Conservation (phyloP, 1,140 invertebrate species). For the Drosophila elegans region DNA sequence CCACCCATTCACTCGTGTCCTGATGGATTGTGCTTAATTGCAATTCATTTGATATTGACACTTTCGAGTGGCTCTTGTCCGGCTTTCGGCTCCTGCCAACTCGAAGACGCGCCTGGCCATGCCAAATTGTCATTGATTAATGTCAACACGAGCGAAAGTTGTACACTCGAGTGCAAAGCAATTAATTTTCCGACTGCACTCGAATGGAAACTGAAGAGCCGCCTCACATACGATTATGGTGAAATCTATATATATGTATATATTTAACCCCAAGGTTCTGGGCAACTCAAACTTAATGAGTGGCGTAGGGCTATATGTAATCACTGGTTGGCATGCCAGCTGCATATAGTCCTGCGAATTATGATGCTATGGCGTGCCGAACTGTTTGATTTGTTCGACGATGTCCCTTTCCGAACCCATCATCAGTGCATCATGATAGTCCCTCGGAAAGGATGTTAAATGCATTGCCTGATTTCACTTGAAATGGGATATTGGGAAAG, state of each 20-base stretch:
- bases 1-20: slow-evolving; percentile 27
- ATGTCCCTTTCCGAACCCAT: neutral
- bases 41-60: slow-evolving; percentile 78
- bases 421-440: slow-evolving; percentile 7
- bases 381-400: slow-evolving; percentile 43
- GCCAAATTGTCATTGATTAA: slow-evolving; percentile 74
- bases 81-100: slow-evolving; percentile 30
- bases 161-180: slow-evolving; percentile 55
- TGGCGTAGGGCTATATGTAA: slow-evolving; percentile 25
- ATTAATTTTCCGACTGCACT: slow-evolving; percentile 67
- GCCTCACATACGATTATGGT: slow-evolving; percentile 9
- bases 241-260: slow-evolving; percentile 2
- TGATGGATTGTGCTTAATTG: slow-evolving; percentile 74
- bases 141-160: slow-evolving; percentile 51
- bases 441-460: neutral
- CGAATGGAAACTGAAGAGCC: slow-evolving; percentile 62
- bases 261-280: slow-evolving; percentile 7
- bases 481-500: neutral
- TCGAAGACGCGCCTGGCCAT: slow-evolving; percentile 56
- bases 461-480: neutral
- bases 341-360: slow-evolving; percentile 29
- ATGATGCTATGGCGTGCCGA: slow-evolving; percentile 55
- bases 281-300: slow-evolving; percentile 7
- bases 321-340: slow-evolving; percentile 51
- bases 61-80: slow-evolving; percentile 51